These are phyloP conservation scores for Pterois miles DNA, from an alignment of 2,797 vertebrate genomes.

Conservation along the genomic window DNA sequence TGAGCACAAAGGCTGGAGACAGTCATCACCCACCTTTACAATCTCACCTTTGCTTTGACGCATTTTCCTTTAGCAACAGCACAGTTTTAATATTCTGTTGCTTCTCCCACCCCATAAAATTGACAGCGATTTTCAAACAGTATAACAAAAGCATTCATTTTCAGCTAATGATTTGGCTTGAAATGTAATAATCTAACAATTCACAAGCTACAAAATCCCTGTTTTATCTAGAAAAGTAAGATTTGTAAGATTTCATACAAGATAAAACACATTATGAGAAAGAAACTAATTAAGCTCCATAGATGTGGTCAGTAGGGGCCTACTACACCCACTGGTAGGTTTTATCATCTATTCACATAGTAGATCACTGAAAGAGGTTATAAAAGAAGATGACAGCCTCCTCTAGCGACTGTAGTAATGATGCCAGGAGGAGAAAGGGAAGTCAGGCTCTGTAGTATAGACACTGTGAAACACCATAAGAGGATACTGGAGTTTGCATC, in stretches of 20 bases:
- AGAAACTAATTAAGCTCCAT: too few species aligned
- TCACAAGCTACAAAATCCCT: not conserved
- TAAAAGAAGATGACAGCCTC: not conserved
- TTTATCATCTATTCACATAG: too few species aligned
- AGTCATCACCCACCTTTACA: not conserved
- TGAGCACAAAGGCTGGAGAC: not conserved
- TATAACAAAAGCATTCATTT: not conserved
- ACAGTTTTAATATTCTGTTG: not conserved
- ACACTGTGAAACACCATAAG: too few species aligned
- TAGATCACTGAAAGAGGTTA: too few species aligned
- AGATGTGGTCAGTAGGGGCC: too few species aligned
- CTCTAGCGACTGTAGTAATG: too few species aligned
- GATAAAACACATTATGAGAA: slow-evolving; percentile 15
- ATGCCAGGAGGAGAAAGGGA: too few species aligned
- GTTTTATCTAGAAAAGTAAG: not conserved
- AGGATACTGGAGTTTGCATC: too few species aligned
- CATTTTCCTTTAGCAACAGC: not conserved
- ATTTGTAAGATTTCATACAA: not conserved
- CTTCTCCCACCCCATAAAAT: not conserved
- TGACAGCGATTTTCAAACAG: not conserved
- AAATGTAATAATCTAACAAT: not conserved
- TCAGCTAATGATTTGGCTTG: not conserved
- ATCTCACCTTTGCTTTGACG: not conserved
- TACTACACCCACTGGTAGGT: too few species aligned
- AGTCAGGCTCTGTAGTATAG: too few species aligned